phyloP scores from a whole-genome alignment of 2,797 vertebrate species.

The Sylvia borin region DNA sequence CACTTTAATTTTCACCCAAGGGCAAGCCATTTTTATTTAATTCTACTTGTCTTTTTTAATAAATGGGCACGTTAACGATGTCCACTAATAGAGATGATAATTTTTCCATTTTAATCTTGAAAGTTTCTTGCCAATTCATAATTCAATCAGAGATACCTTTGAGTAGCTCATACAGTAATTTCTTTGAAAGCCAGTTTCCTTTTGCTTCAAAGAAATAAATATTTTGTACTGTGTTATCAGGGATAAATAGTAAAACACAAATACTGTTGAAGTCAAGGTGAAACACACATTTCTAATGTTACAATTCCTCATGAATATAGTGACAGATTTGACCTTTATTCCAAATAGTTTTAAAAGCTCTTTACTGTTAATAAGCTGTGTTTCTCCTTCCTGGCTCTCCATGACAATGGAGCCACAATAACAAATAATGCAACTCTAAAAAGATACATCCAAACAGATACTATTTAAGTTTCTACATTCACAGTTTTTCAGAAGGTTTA shows the following conservation, averaged over 20 bases:
- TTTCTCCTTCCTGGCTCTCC: not conserved
- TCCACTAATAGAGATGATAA: constrained; percentile 45
- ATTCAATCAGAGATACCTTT: constrained; percentile 10
- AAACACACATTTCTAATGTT: not conserved
- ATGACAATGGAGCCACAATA: not conserved
- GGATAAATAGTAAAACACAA: not conserved
- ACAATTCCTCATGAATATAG: not conserved
- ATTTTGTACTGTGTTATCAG: not conserved
- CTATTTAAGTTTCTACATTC: not conserved
- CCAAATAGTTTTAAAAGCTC: not conserved
- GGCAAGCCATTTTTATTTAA: constrained; percentile 66
- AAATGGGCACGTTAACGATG: constrained; percentile 40
- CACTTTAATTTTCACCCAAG: constrained; percentile 64
- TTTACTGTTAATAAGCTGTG: not conserved
- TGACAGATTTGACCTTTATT: not conserved
- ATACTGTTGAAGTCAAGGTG: not conserved
- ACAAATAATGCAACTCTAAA: not conserved
- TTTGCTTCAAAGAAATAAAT: not conserved
- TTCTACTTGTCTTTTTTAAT: constrained; percentile 61
- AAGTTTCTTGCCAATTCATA: constrained; percentile 7
- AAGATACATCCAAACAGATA: not conserved
- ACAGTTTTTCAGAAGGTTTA: not conserved
- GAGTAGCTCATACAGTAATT: not conserved
- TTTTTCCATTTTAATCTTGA: constrained; percentile 57
- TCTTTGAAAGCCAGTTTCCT: not conserved